Base-by-base conservation (phyloP, 2,888 invertebrate genomes). In the Oscheius onirici region DNA sequence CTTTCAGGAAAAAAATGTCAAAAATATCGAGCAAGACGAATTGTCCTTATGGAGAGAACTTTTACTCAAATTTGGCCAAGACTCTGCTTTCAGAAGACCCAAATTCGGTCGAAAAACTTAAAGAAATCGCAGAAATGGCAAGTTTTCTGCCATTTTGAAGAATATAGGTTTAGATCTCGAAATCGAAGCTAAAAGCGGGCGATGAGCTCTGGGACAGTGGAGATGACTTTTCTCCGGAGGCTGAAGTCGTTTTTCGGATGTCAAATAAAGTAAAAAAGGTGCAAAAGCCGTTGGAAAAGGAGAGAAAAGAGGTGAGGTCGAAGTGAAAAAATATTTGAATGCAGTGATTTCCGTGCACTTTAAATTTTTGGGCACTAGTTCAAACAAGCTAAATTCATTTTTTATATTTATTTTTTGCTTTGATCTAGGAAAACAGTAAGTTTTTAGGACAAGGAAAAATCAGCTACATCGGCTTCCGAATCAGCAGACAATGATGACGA, bases 201-300 rank as follows among this genome's bases (percentile, higher is more conserved):
- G 66, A 66, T 15, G 66, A 66, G 43, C 43, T 66, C 11, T 66
- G 66, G 66, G 66, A 66, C 28, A 52, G 66, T 34, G 66, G 66
- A 1, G 66, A 66, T 34, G 66, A 66, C 17, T 54, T 66, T 22
- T 66, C 54, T 24, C 17, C 63, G 17, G 63, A 63, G 26, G 63
- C 28, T 8, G 63, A 63, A 49, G 63, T n/a, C n/a, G 28, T 63
- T 17, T 49, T 63, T 28, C 46, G 44, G 24, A 15, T 46, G 13
- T 28, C 49, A 10, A 63, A 63, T 49, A 46, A 34, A 20, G 46
- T 24, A 17, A 63, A 63, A 34, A 46, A 49, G 28, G 49, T 49
- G n/a, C 15, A 15, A 22, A 63, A 63, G 28, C 17, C 49, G 1
- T 28, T 15, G 17, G 49, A 49, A 13, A 63, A 63, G 17, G 49